These are phyloP conservation scores for Odobenus rosmarus DNA, from an alignment of 2,113 vertebrate species.

Conservation along the genomic window DNA sequence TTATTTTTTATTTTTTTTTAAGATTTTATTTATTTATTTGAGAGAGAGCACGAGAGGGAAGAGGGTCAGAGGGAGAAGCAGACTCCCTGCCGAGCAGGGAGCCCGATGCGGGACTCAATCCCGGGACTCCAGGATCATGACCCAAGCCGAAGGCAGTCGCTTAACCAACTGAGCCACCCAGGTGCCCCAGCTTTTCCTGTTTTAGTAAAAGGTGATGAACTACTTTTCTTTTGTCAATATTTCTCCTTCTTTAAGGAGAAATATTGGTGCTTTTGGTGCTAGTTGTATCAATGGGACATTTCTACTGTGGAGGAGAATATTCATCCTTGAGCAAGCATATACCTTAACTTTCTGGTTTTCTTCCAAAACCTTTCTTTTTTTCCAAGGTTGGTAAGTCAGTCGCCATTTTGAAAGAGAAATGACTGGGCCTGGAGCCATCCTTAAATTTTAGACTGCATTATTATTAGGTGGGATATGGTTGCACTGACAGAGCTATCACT, in stretches of 20 bases:
- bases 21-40: too few species aligned
- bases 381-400: neutral
- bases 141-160: too few species aligned
- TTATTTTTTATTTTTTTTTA: too few species aligned
- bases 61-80: too few species aligned
- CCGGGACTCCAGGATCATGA: too few species aligned
- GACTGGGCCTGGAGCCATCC: neutral
- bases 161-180: too few species aligned
- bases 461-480: neutral
- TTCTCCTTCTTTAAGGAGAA: neutral
- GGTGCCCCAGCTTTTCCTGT: neutral
- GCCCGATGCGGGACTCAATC: too few species aligned
- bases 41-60: too few species aligned
- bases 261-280: neutral
- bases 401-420: constrained; percentile 27
- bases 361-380: neutral
- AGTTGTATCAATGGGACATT: neutral
- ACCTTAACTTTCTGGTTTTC: neutral
- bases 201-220: neutral
- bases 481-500: neutral
- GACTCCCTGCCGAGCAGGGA: too few species aligned
- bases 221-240: neutral
- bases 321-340: neutral
- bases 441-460: neutral
- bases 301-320: neutral